Evolutionary conservation across 2,888 invertebrate species (phyloP), one percentile per base, ranked within the genome.

Genomic region (Xanthorhoe spadicearia): DNA sequence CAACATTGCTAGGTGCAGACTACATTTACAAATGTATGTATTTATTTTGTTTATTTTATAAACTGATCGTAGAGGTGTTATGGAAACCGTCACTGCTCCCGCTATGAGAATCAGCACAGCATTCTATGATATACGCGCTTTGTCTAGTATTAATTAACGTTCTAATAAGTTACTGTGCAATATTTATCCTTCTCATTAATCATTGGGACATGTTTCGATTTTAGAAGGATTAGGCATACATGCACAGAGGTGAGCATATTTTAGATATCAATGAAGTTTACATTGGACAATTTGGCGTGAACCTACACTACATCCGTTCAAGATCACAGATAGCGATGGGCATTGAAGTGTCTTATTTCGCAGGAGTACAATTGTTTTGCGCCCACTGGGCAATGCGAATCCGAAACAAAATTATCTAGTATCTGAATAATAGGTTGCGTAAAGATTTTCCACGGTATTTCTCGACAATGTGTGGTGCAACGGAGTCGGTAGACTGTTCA

Each of bases 381-480:
- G 69, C 72, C 75, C 77, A 79, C 75, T 79, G 80, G 78, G 80
- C 83, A 84, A 79, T 85, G 82, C 80, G 80, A 85, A 84, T 77
- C 77, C 58, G 43, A 57, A 19, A 74, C 78, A 77, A 83, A 86
- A 84, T 89, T 83, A 86, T 88, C 87, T 86, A 80, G 84, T 83
- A 83, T 84, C 86, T 83, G 82, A 83, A 82, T 81, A 88, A 88
- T 88, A 80, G 88, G 77, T 92, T 92, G 90, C 92, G 91, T 86
- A 92, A 92, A 89, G 77, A 75, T 88, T 89, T 92, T 88, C 90
- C 90, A 91, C 92, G 90, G 87, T 84, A 78, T 87, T 78, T 84
- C 84, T 87, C 82, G 86, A 91, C 91, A 92, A 89, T 90, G 88
- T 82, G 81, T 83, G 83, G 89, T 90, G 92, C 87, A 91, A 91